Conservation (phyloP, 2,113 vertebrate genomes). For the Lucifuga dentata region DNA sequence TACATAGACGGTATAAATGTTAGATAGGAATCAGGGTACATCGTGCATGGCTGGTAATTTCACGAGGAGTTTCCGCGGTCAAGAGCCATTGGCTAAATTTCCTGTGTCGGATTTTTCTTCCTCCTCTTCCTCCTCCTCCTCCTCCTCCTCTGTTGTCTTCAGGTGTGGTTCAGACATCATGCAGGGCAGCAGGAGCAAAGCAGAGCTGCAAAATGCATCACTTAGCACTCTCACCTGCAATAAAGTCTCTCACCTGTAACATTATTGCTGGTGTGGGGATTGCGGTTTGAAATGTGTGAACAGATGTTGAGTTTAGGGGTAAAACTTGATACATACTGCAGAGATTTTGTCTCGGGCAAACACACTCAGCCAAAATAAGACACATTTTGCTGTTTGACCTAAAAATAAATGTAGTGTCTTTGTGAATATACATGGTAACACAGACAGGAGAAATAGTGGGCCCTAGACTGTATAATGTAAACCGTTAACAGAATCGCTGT, state of each 20-base stretch:
- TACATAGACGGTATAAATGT: background rate
- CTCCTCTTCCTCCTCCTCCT: constrained; percentile 9
- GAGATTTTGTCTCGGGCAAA: background rate
- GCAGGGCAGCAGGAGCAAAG: constrained; percentile 43
- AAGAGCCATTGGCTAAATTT: constrained; percentile 12
- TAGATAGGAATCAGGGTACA: no score
- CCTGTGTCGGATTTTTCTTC: constrained; percentile 23
- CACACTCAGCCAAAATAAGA: background rate
- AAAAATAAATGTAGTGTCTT: background rate
- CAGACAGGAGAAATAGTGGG: constrained; percentile 46
- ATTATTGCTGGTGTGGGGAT: no score
- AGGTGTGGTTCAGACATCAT: constrained; percentile 76
- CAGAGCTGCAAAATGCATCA: constrained; percentile 52
- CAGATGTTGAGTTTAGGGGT: no score
- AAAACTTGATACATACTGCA: background rate
- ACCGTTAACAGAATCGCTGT: constrained; percentile 23
- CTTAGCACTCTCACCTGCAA: no score
- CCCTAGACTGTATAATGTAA: constrained; percentile 29
- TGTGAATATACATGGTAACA: constrained; percentile 25
- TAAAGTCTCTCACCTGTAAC: no score
- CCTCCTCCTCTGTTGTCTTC: constrained; percentile 45
- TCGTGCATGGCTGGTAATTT: no score
- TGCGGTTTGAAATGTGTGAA: no score
- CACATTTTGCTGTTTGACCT: background rate
- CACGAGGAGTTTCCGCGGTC: constrained; percentile 2